Evolutionary conservation across 2,113 vertebrate species (phyloP).

Genomic region (Sminthopsis crassicaudata): DNA sequence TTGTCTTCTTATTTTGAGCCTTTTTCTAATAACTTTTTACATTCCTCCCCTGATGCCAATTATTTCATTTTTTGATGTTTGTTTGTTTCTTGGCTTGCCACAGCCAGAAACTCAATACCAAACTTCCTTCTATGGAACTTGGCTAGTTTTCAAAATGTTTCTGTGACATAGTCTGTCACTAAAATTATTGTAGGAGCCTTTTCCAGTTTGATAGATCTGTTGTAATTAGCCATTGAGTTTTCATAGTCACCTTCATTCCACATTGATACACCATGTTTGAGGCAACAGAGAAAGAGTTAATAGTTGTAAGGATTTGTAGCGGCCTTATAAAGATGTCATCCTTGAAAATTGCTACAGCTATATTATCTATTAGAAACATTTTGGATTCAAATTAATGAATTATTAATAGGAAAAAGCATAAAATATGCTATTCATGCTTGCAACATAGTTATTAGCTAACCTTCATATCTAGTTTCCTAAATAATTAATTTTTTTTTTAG

Average conservation of each 20-base stretch:
- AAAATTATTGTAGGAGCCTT: background rate
- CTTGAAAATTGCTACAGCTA: background rate
- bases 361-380: background rate
- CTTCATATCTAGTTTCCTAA: background rate
- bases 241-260: background rate
- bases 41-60: background rate
- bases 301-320: background rate
- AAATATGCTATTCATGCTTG: background rate
- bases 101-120: background rate
- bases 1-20: background rate
- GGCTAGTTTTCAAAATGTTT: background rate
- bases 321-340: no score
- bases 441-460: background rate
- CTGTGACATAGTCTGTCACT: background rate
- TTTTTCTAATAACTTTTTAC: background rate
- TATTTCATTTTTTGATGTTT: background rate
- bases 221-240: background rate
- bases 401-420: no score
- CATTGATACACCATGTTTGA: no score
- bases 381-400: background rate
- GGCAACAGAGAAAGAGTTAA: background rate
- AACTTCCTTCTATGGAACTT: background rate
- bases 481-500: background rate
- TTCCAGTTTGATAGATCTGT: background rate
- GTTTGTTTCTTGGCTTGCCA: background rate